Percentiles rank a stretch among this genome's conserved stretches.
Evolutionary conservation across 2,797 vertebrate genomes (phyloP).

Genomic region (Rhyacichthys aspro): DNA sequence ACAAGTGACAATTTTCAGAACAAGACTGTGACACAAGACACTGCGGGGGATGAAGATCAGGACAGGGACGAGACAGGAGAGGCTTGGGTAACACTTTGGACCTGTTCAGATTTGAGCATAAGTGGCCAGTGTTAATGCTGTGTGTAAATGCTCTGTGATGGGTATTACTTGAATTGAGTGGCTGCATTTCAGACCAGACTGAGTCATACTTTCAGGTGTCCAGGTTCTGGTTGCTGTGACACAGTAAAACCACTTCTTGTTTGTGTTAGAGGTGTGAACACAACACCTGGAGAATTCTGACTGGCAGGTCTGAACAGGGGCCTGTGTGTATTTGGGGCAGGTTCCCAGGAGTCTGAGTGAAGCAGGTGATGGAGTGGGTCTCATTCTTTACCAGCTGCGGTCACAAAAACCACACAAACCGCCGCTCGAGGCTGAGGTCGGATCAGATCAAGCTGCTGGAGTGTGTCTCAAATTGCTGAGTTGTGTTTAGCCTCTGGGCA

Average conservation of each 20-base stretch:
- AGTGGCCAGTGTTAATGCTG: too few species aligned
- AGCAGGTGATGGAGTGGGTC: conserved; percentile 56
- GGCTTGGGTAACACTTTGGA: neutral
- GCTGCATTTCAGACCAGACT: too few species aligned
- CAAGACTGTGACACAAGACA: conserved; percentile 20
- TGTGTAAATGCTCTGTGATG: neutral
- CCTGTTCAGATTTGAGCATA: too few species aligned
- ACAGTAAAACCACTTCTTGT: neutral
- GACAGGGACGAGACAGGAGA: conserved; percentile 20
- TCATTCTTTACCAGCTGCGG: conserved; percentile 59
- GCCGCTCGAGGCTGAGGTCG: conserved; percentile 48
- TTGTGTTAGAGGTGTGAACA: neutral
- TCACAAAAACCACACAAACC: conserved; percentile 32
- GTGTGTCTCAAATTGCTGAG: conserved; percentile 29
- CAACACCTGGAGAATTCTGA: conserved; percentile 3
- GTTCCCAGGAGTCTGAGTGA: conserved; percentile 41
- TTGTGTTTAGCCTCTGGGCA: conserved; percentile 51
- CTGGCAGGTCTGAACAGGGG: neutral
- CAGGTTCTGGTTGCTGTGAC: too few species aligned
- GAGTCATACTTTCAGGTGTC: too few species aligned
- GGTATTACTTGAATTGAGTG: neutral
- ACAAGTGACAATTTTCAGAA: conserved; percentile 25
- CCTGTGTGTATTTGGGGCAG: conserved; percentile 17
- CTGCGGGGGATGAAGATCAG: conserved; percentile 11
- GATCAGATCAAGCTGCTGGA: conserved; percentile 53